A percentile compares a stretch with the other conserved stretches of the same genome.
Conservation (phyloP, 1,140 invertebrate genomes). For the Manduca sexta region DNA sequence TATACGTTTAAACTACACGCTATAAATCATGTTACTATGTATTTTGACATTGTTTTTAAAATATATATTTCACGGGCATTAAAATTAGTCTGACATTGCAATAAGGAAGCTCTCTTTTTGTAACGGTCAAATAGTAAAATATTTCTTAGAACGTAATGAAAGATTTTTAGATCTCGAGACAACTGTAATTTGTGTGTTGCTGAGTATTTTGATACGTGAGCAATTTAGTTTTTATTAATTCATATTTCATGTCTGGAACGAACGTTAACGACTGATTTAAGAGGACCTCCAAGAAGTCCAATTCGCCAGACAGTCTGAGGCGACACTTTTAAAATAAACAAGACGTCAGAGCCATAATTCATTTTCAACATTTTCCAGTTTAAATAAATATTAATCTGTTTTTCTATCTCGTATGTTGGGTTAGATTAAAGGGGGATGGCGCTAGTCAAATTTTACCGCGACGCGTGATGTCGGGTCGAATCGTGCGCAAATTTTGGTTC, state of each 20-base stretch:
- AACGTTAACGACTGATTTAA: constrained; percentile 6
- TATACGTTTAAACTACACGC: too few relatives aligned
- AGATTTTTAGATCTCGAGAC: background rate
- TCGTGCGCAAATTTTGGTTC: background rate
- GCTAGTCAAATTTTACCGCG: background rate
- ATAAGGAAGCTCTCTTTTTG: too few relatives aligned
- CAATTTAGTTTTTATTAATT: constrained; percentile 8
- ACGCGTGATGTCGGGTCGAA: background rate
- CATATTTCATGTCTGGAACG: constrained; percentile 1
- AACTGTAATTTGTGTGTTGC: background rate
- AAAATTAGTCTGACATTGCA: too few relatives aligned
- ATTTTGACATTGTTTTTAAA: too few relatives aligned
- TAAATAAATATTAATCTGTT: background rate
- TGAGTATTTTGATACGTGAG: constrained; percentile 4
- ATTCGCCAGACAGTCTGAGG: constrained; percentile 21
- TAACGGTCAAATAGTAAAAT: too few relatives aligned
- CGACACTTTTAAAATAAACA: constrained; percentile 21
- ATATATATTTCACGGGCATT: too few relatives aligned
- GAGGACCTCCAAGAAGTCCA: constrained; percentile 6
- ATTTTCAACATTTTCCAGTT: constrained; percentile 5
- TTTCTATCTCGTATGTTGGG: background rate
- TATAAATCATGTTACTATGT: too few relatives aligned
- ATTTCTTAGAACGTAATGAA: too few relatives aligned
- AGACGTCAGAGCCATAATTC: constrained; percentile 14
- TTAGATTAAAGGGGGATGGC: background rate